phyloP scores from a whole-genome alignment of 2,113 vertebrate genomes.

The Corythoichthys haematopterus region DNA sequence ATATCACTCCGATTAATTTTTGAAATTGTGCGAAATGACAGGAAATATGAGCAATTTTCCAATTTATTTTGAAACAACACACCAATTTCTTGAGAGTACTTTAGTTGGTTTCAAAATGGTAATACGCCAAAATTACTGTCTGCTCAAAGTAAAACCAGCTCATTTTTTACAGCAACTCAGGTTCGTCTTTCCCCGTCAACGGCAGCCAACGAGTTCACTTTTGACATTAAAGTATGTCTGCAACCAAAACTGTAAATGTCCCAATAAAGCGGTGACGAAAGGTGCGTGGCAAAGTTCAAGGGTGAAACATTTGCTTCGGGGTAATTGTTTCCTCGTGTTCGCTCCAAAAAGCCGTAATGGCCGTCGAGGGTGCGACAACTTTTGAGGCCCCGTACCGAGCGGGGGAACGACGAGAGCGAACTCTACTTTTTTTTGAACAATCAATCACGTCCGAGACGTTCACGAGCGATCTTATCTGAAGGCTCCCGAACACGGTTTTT shows the following conservation, averaged over 20 bases:
- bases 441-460: conserved; percentile 13
- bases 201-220: too few species aligned
- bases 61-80: too few species aligned
- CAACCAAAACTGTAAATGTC: conserved; percentile 3
- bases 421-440: conserved; percentile 11
- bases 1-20: too few species aligned
- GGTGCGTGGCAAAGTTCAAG: conserved; percentile 4
- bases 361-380: conserved; percentile 6
- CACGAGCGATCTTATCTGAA: conserved; percentile 18
- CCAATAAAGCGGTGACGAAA: not conserved
- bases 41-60: too few species aligned
- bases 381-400: not conserved
- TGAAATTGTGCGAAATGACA: too few species aligned
- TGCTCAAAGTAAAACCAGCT: too few species aligned
- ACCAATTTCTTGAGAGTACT: too few species aligned
- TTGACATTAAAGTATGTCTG: too few species aligned
- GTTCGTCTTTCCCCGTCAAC: too few species aligned
- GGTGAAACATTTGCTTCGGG: not conserved
- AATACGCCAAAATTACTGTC: too few species aligned
- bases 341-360: not conserved
- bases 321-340: conserved; percentile 9
- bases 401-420: conserved; percentile 3
- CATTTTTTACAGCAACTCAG: too few species aligned
- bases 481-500: conserved; percentile 27
- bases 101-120: too few species aligned